Evolutionary conservation across 2,888 invertebrate species (phyloP), one percentile per base, ranked within the genome.

Genomic region (Elmis aenea): DNA sequence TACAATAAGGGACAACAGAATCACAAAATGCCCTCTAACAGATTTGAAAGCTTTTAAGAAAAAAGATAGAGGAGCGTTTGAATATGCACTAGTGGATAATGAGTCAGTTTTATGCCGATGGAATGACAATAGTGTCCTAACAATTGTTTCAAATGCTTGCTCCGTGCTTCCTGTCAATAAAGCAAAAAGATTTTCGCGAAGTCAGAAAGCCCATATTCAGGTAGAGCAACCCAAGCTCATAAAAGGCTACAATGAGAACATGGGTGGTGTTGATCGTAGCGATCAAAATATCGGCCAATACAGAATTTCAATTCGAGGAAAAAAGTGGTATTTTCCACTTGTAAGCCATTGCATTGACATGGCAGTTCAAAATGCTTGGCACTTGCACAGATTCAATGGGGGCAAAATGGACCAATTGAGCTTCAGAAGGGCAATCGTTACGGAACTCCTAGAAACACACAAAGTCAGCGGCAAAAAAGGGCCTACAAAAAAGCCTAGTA

Each of bases 271-370:
- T 10, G 48, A 52, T 28, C 15, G 44, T 9, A 25, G 38, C 26
- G 52, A 53, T 30, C 48, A 56, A 33, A 54, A 56, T 26, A 38
- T 56, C 3, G 41, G 48, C 29, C 32, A 48, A 3, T 55, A 54
- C 31, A 23, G 50, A 26, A 31, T 38, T n/a, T 28, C 33, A 3
- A 52, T 55, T 2, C 40, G 56, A 34, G 52, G 50, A 4, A 55
- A 55, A 54, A 56, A n/a, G 16, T 52, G 51, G 48, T 55, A 56
- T 39, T 53, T 55, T 33, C 46, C 49, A 18, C 29, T 54, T 9
- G 27, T 54, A 20, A 24, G 36, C 13, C 46, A 54, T 23, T 40
- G 26, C 23, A 24, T 55, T 20, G 49, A 54, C 37, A 42, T 45
- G 41, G 48, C 45, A 16, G 43, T 36, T 26, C 54, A 52, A 23